Base-by-base conservation (phyloP, 1,140 invertebrate genomes). In the Cydia amplana region DNA sequence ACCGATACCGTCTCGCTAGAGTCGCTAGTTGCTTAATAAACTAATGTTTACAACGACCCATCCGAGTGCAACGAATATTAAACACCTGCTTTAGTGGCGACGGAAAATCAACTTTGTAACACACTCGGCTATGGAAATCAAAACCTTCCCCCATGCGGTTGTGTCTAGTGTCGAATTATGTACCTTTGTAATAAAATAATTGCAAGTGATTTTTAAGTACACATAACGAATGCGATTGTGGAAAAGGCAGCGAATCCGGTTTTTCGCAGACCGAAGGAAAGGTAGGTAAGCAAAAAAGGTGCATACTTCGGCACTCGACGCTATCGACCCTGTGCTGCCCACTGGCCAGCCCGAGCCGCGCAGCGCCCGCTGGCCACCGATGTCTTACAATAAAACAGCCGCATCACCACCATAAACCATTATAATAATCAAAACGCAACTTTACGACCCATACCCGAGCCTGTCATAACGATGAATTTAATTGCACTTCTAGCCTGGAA, bases 401-500 rank as follows among this genome's bases (percentile, higher is more conserved):
- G 87, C 82, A 78, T 78, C 73, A 81, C 76, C 81, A 84, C 82
- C 80, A 81, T 87, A 87, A 85, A 87, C 84, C 82, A 85, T 90
- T 89, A 89, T 87, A 86, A 88, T 90, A 87, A 91, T 91, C 89
- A 85, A 88, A 86, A 82, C 82, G 87, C 89, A 87, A 84, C 81
- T 89, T 90, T 88, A 89, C 82, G 36, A 85, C 73, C 73, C 46
- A 78, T 36, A 72, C 83, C 74, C 79, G 78, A 83, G 79, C 80
- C 83, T 78, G 76, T 82, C 81, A 82, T 83, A 84, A 83, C 80
- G 83, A 82, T 81, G 82, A 83, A 84, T 85, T 84, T 81, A 86
- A 85, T 83, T 73, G 55, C 72, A 46, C 43, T 72, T 74, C 77
- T 72, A 20, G 46, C 43, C 36, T 51, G 23, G 16, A 72, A 46